These are phyloP conservation scores for Myodes glareolus DNA, from an alignment of 2,113 vertebrate species.

Conservation along the genomic window DNA sequence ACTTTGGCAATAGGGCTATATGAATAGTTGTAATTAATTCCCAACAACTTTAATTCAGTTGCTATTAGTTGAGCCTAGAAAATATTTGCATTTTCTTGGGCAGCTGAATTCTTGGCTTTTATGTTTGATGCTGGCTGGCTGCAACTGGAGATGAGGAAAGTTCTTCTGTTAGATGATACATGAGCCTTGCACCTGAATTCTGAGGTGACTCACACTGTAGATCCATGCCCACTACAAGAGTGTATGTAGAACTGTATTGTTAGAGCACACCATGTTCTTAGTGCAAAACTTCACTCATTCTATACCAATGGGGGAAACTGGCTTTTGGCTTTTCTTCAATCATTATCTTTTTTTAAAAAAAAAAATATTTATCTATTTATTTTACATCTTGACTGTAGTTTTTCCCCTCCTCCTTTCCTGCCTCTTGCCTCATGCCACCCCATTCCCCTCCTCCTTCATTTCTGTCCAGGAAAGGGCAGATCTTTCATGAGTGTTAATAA, in stretches of 20 bases:
- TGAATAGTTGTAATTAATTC: conserved; percentile 50
- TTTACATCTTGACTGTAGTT: not conserved
- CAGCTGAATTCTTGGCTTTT: not conserved
- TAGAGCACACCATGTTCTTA: not conserved
- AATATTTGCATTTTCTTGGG: not conserved
- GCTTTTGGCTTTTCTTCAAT: not conserved
- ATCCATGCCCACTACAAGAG: not conserved
- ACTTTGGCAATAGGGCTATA: not conserved
- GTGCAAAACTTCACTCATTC: not conserved
- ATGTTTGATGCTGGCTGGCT: not conserved
- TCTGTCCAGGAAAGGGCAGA: not conserved
- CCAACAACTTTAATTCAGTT: not conserved
- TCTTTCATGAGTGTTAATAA: not conserved
- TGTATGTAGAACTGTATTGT: not conserved
- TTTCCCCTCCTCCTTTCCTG: too few relatives aligned
- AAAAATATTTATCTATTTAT: not conserved
- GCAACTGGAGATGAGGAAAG: not conserved
- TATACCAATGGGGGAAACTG: not conserved
- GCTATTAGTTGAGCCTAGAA: not conserved
- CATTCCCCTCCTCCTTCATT: not conserved
- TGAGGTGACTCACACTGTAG: not conserved
- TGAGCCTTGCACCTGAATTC: not conserved
- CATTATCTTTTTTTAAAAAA: not conserved
- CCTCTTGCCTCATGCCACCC: not conserved
- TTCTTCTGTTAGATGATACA: not conserved